Evolutionary conservation across 1,140 invertebrate species (phyloP).

Genomic region (Formica selysi): DNA sequence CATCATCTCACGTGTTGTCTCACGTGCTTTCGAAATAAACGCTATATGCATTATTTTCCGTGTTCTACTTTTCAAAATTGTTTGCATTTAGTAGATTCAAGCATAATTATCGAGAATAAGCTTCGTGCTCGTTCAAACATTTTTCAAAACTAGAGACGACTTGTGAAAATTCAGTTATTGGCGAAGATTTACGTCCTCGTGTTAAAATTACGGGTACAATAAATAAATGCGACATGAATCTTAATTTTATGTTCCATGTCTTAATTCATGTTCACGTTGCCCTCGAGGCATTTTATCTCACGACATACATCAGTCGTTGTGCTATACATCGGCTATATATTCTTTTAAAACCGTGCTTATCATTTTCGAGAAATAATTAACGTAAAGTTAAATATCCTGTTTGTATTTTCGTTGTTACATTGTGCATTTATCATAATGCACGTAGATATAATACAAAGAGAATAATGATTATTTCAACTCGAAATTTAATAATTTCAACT

Average conservation of each 20-base stretch:
- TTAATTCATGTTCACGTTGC: conserved; percentile 47
- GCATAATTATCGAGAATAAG: background rate
- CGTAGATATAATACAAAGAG: conserved; percentile 1
- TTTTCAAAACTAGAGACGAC: background rate
- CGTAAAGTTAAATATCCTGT: background rate
- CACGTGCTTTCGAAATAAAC: background rate
- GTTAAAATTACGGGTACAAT: conserved; percentile 6
- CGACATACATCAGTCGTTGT: conserved; percentile 29
- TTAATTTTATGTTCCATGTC: conserved; percentile 42
- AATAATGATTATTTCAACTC: conserved; percentile 45
- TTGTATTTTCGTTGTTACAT: conserved; percentile 23
- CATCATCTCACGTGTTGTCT: background rate
- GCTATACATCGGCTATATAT: background rate
- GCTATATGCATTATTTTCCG: background rate
- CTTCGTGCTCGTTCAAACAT: background rate
- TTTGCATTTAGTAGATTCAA: background rate
- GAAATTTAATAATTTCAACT: too few species aligned
- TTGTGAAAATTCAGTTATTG: conserved; percentile 4
- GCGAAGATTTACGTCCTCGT: background rate
- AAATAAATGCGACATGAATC: conserved; percentile 43
- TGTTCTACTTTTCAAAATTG: background rate
- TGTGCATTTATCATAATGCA: background rate
- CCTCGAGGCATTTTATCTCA: conserved; percentile 50
- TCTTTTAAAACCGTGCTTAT: conserved; percentile 17
- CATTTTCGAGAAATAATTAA: conserved; percentile 34